Evolutionary conservation across 2,797 vertebrate species (phyloP).

Genomic region (Apogon talboti): DNA sequence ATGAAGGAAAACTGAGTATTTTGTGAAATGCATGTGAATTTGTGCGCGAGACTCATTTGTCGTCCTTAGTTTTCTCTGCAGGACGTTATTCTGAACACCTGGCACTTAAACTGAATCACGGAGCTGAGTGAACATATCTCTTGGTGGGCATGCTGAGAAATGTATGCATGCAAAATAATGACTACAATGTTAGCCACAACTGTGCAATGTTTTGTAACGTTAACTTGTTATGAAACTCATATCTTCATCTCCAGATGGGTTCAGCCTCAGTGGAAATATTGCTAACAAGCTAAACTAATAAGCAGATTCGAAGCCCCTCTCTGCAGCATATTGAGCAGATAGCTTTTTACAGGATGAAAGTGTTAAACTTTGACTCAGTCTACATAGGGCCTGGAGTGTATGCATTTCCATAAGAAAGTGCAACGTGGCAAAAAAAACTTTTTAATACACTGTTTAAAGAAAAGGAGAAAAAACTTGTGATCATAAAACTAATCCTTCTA

Average conservation of each 20-base stretch:
- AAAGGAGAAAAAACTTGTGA: slow-evolving; percentile 19
- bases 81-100: too few species aligned
- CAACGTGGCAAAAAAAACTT: slow-evolving; percentile 71
- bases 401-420: slow-evolving; percentile 69
- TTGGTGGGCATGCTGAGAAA: background rate
- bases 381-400: slow-evolving; percentile 42
- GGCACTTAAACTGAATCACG: too few species aligned
- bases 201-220: slow-evolving; percentile 65
- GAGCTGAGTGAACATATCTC: too few species aligned
- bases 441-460: slow-evolving; percentile 36
- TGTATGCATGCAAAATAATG: slow-evolving; percentile 60
- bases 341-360: slow-evolving; percentile 72
- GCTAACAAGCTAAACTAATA: slow-evolving; percentile 79
- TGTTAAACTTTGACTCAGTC: slow-evolving; percentile 67
- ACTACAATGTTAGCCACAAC: slow-evolving; percentile 55
- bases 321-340: slow-evolving; percentile 73
- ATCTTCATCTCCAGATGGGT: slow-evolving; percentile 76
- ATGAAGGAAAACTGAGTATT: too few species aligned
- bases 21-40: too few species aligned
- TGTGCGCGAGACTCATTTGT: too few species aligned
- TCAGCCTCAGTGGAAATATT: slow-evolving; percentile 71
- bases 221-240: slow-evolving; percentile 71
- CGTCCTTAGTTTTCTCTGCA: too few species aligned
- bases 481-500: slow-evolving; percentile 34
- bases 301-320: slow-evolving; percentile 63